A percentile compares a stretch with the other conserved stretches of the same genome.
Evolutionary conservation across 2,888 invertebrate species (phyloP).

Genomic region (Agonopterix arenella): DNA sequence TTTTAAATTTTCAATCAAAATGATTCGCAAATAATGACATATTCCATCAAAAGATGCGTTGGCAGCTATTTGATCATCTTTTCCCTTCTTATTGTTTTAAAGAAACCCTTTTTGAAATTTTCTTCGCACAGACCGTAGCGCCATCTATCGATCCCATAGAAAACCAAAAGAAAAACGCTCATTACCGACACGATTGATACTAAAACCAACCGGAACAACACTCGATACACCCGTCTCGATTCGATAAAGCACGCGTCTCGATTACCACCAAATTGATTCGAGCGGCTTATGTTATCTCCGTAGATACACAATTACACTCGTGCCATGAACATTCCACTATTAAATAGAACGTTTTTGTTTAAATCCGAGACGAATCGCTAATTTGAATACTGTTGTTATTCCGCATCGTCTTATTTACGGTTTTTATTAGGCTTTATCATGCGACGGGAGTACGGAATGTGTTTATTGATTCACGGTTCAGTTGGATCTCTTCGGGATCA

Average conservation of each 20-base stretch:
- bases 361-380: constrained; percentile 70
- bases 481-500: constrained; percentile 32
- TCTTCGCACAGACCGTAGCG: too few relatives aligned
- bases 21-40: too few relatives aligned
- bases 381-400: constrained; percentile 72
- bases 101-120: too few relatives aligned
- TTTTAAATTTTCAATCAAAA: too few relatives aligned
- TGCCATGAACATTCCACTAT: constrained; percentile 60
- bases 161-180: too few relatives aligned
- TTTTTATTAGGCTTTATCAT: constrained; percentile 59
- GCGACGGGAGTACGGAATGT: constrained; percentile 64
- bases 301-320: constrained; percentile 36
- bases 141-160: too few relatives aligned
- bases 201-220: constrained; percentile 50
- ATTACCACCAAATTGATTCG: constrained; percentile 62
- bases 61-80: too few relatives aligned
- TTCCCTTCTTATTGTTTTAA: too few relatives aligned
- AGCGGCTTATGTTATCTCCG: constrained; percentile 33
- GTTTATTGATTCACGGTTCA: constrained; percentile 65
- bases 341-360: constrained; percentile 75
- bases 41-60: too few relatives aligned
- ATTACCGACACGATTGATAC: constrained; percentile 31
- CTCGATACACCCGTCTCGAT: constrained; percentile 20
- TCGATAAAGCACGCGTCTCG: constrained; percentile 50
- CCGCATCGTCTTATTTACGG: constrained; percentile 59